phyloP scores from a whole-genome alignment of 2,888 invertebrate genomes.

The Apodemia mormo region DNA sequence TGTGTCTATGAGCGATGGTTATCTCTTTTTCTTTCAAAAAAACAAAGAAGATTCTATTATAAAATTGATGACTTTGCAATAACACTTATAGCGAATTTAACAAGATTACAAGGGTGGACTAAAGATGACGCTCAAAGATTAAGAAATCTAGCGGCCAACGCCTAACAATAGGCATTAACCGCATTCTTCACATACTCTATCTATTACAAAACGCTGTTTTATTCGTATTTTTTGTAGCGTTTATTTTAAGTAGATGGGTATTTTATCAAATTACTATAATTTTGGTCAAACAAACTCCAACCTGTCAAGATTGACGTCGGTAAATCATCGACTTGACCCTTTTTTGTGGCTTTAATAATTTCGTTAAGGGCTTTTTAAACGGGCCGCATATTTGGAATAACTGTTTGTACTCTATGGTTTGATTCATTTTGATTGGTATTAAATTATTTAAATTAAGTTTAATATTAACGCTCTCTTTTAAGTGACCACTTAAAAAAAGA shows the following conservation, averaged over 20 bases:
- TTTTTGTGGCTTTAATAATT: slow-evolving; percentile 75
- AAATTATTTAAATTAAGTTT: slow-evolving; percentile 14
- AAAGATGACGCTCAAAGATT: slow-evolving; percentile 41
- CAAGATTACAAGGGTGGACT: not conserved
- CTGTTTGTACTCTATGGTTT: slow-evolving; percentile 70
- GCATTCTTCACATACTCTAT: slow-evolving; percentile 60
- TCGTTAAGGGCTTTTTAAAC: slow-evolving; percentile 78
- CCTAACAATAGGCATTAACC: slow-evolving; percentile 35
- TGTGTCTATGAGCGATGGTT: no score
- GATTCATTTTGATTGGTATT: slow-evolving; percentile 64
- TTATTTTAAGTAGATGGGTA: slow-evolving; percentile 75
- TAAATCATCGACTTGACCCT: slow-evolving; percentile 74
- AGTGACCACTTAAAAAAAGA: not conserved
- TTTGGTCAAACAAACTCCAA: slow-evolving; percentile 75
- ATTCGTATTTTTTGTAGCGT: slow-evolving; percentile 57
- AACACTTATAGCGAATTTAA: not conserved
- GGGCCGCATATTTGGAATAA: slow-evolving; percentile 72
- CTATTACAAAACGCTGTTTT: slow-evolving; percentile 60
- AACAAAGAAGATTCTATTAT: not conserved
- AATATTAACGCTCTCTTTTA: slow-evolving; percentile 3
- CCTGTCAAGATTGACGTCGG: slow-evolving; percentile 78
- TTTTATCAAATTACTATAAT: slow-evolving; percentile 81
- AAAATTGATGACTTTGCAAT: slow-evolving; percentile 3
- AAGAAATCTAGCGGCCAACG: slow-evolving; percentile 39
- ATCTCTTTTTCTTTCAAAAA: not conserved